These are phyloP conservation scores for Exaiptasia diaphana DNA, from an alignment of 64 coral and sea anemone genomes.

Conservation along the genomic window DNA sequence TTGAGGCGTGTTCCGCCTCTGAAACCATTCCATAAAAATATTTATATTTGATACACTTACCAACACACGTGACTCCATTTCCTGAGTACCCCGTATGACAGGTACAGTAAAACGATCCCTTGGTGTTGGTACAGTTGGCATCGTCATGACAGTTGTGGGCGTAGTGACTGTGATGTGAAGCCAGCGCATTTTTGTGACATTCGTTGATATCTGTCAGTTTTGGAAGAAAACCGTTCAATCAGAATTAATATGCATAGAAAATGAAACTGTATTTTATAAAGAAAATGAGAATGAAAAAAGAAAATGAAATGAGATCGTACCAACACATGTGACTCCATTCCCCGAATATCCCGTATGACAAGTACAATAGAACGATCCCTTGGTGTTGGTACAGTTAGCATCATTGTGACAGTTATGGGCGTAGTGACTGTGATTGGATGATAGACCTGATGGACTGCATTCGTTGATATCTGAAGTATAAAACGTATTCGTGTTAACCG, in stretches of 20 bases:
- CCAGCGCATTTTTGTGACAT: constrained; percentile 21
- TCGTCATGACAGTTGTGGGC: constrained; percentile 65
- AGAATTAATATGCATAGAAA: not conserved
- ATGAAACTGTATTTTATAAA: too few species aligned
- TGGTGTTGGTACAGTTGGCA: constrained; percentile 68
- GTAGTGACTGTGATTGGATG: too few species aligned
- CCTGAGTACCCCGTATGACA: constrained; percentile 54
- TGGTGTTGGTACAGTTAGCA: constrained; percentile 51
- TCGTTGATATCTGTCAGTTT: constrained; percentile 53
- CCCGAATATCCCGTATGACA: constrained; percentile 50
- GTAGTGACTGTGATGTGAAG: constrained; percentile 5
- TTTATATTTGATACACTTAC: too few species aligned
- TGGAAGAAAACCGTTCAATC: not conserved
- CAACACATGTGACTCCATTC: constrained; percentile 35
- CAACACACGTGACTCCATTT: too few species aligned
- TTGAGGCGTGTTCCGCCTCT: too few species aligned
- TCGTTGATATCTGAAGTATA: constrained; percentile 57
- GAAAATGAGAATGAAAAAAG: too few species aligned
- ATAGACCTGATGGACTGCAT: not conserved
- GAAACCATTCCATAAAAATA: too few species aligned
- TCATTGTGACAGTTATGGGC: constrained; percentile 35
- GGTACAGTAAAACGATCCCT: constrained; percentile 66
- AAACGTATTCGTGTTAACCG: too few species aligned
- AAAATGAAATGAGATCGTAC: too few species aligned
- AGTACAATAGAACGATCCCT: constrained; percentile 45